Evolutionary conservation across 2,113 vertebrate species (phyloP), one percentile per base, ranked within the genome.

Genomic region (Piaya cayana): DNA sequence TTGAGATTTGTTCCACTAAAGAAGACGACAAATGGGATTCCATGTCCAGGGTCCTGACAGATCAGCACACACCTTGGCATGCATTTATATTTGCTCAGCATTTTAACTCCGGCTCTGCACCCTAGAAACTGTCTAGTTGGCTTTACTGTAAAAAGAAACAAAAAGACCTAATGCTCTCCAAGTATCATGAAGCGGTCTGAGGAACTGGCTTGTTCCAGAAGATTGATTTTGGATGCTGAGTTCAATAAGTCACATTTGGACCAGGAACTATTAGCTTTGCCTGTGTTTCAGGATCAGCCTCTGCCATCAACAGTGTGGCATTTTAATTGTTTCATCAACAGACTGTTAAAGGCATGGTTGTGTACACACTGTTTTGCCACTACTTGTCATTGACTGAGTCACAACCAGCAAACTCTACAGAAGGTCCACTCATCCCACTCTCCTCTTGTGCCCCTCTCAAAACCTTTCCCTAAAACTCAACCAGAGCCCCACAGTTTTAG

Each of bases 21-120:
- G 79, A 30, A 79, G 62, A 60, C 76, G 45, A 76, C 30, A 60
- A 72, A 26, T 58, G 67, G 56, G 34, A 94, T 77, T 88, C 80
- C 86, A 88, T 79, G 88, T 70, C 37, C 22, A 55, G 23, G 32
- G 29, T 93, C 20, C 18, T 0, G 2, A 79, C 76, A 92, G 86
- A 93, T 80, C 86, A 92, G 39, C 70, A 53, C 49, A 45, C 82
- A 85, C 85, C 62, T 88, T 96, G 95, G 95, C 96, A 91, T 4
- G 5, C n/a, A 36, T 91, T 82, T 93, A n/a, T 37, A 3, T 91
- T 82, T 95, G 82, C 78, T 96, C 90, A 95, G 92, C 90, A 91
- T 92, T 94, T 96, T 90, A 75, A 79, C 36, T 94, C 21, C 25
- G 56, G n/a, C 70, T 52, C 58, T 79, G 74, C 39, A 72, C 95